Evolutionary conservation across 2,888 invertebrate species (phyloP).

Genomic region (Antheraea assamensis): DNA sequence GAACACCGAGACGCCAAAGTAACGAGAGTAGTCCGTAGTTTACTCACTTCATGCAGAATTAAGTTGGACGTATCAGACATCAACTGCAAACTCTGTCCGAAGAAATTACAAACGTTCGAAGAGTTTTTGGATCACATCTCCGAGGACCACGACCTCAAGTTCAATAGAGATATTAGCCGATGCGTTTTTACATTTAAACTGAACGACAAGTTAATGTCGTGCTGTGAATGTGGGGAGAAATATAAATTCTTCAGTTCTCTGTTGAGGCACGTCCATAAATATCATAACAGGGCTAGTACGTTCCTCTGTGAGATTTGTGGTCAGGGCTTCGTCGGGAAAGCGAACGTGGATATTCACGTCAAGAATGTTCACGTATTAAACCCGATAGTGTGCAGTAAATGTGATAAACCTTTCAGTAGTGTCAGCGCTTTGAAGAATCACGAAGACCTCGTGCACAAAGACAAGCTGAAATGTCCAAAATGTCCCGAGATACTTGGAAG

Average conservation of each 20-base stretch:
- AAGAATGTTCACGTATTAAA: slow-evolving; percentile 47
- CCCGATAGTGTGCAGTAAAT: slow-evolving; percentile 41
- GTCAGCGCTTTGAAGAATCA: slow-evolving; percentile 42
- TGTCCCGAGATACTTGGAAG: slow-evolving; percentile 58
- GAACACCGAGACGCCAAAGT: slow-evolving; percentile 48
- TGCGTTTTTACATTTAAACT: slow-evolving; percentile 49
- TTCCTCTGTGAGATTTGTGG: slow-evolving; percentile 65
- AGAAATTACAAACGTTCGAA: slow-evolving; percentile 38
- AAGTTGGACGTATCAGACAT: slow-evolving; percentile 52
- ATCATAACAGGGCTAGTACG: slow-evolving; percentile 47
- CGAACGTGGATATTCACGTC: slow-evolving; percentile 55
- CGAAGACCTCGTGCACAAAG: slow-evolving; percentile 31
- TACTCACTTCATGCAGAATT: slow-evolving; percentile 41
- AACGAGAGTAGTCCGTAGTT: slow-evolving; percentile 35
- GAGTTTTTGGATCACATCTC: slow-evolving; percentile 44
- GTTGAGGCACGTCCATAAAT: slow-evolving; percentile 50
- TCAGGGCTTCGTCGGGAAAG: slow-evolving; percentile 55
- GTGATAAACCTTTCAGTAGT: slow-evolving; percentile 45
- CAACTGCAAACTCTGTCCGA: slow-evolving; percentile 46
- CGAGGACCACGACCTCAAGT: slow-evolving; percentile 40
- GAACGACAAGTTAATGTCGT: slow-evolving; percentile 49
- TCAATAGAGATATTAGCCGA: slow-evolving; percentile 39
- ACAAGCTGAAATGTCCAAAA: slow-evolving; percentile 54
- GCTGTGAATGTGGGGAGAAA: slow-evolving; percentile 50
- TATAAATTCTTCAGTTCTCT: slow-evolving; percentile 56